A percentile compares a stretch with the other conserved stretches of the same genome.
phyloP scores from a whole-genome alignment of 2,888 invertebrate species.

The Caenorhabditis zanzibari region DNA sequence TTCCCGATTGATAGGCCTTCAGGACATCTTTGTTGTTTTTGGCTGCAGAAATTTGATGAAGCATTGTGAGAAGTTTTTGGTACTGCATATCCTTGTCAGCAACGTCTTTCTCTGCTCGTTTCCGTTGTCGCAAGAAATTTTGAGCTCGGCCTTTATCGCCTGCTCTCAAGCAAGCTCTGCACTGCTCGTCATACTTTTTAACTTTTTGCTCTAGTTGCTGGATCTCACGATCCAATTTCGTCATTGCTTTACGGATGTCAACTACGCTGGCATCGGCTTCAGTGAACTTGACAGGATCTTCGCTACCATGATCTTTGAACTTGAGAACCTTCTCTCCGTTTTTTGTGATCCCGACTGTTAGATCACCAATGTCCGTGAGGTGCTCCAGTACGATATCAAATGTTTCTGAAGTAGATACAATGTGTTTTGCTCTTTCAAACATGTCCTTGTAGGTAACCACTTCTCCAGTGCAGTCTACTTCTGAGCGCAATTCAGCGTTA shows the following conservation, averaged over 20 bases:
- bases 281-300: conserved; percentile 78
- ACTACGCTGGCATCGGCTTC: conserved; percentile 80
- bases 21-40: conserved; percentile 81
- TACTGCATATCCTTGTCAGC: conserved; percentile 80
- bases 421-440: conserved; percentile 46
- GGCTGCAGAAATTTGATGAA: conserved; percentile 78
- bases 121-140: conserved; percentile 75
- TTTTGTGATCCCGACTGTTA: conserved; percentile 73
- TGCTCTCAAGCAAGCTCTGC: conserved; percentile 69
- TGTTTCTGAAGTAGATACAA: conserved; percentile 59
- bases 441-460: conserved; percentile 71
- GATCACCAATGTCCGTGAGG: conserved; percentile 70
- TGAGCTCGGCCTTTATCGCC: conserved; percentile 77
- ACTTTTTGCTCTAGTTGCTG: conserved; percentile 75
- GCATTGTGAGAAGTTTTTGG: conserved; percentile 77
- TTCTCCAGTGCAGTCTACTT: conserved; percentile 75
- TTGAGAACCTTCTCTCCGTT: conserved; percentile 80
- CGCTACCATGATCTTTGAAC: conserved; percentile 76
- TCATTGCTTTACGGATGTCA: conserved; percentile 78
- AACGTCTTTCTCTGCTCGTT: conserved; percentile 79
- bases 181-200: conserved; percentile 75
- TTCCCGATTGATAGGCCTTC: conserved; percentile 78
- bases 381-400: conserved; percentile 75
- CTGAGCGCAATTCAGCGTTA: conserved; percentile 72
- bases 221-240: conserved; percentile 77